Base-by-base conservation (phyloP, 2,113 vertebrate species). In the Pipra filicauda region DNA sequence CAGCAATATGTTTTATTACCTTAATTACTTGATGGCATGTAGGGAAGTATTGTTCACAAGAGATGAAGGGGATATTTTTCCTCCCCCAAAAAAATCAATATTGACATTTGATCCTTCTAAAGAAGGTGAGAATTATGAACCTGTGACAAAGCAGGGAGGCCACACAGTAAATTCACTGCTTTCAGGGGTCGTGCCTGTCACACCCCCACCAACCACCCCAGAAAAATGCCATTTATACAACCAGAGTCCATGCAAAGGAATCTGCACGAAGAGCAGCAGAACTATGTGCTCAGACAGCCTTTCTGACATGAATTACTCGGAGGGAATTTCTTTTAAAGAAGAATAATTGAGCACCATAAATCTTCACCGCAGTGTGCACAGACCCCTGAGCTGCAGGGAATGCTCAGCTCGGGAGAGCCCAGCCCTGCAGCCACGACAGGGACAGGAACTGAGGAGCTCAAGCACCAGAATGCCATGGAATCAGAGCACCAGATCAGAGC, bases 281-380 rank as follows among this genome's bases (percentile, higher is more conserved):
- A n/a, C 44, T 20, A 13, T 39, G 57, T 10, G 57, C 57, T 64
- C 44, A 23, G 52, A 37, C 51, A 59, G 57, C 74, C 65, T 27
- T 43, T 33, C 75, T 67, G 64, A 33, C 61, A 57, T 17, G 21
- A 61, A 67, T 52, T 16, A 41, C 46, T 66, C 19, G 3, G 17
- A 27, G 39, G 51, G 69, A 71, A 31, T 71, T 61, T 49, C 62
- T 85, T 48, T 31, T 37, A 27, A 48, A 71, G 61, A 66, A 67
- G 51, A 82, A 51, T 12, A 67, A 73, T 6, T 52, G 65, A 33
- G 33, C 54, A 30, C 5, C 48, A 43, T 33, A 4, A 23, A 55
- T 62, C 24, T 7, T 7, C 26, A 4, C 1, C 28, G 4, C 1
- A 19, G 16, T 0, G 35, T 2, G 33, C 27, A 20, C 49, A 55